A percentile compares a stretch with the other conserved stretches of the same genome.
Conservation (phyloP, 1,140 invertebrate genomes). For the Rhyacophila brunnea region DNA sequence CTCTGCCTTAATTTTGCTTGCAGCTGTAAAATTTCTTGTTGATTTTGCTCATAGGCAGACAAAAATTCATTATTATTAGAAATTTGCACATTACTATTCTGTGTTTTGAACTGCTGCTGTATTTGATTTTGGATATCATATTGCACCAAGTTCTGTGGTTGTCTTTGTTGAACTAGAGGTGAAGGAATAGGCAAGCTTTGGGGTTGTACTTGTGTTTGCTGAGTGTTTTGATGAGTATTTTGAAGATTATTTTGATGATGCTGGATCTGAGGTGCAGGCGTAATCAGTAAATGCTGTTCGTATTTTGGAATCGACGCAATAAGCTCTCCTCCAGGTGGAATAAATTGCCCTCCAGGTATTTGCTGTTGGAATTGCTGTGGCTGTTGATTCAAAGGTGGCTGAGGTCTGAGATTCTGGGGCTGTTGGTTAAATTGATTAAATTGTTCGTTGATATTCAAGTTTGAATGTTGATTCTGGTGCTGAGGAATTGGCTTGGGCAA, state of each 20-base stretch:
- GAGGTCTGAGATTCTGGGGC: constrained; percentile 37
- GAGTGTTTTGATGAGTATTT: constrained; percentile 37
- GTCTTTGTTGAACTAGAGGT: constrained; percentile 20
- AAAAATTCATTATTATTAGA: constrained; percentile 18
- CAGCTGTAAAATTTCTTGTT: constrained; percentile 30
- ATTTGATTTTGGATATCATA: constrained; percentile 25
- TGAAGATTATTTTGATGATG: no score
- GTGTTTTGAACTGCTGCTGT: constrained; percentile 37
- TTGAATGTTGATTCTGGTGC: constrained; percentile 12
- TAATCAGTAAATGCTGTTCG: constrained; percentile 69
- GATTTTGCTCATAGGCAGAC: constrained; percentile 32
- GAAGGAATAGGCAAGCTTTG: constrained; percentile 39
- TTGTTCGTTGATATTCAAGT: constrained; percentile 45
- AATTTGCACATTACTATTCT: constrained; percentile 2
- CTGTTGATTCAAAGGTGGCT: constrained; percentile 38
- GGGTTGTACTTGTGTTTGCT: constrained; percentile 42
- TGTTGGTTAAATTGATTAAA: constrained; percentile 40
- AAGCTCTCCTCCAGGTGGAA: constrained; percentile 63
- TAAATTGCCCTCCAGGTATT: constrained; percentile 44
- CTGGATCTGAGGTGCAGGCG: constrained; percentile 40
- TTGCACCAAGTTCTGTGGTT: constrained; percentile 23
- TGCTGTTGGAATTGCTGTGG: constrained; percentile 49
- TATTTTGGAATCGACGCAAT: constrained; percentile 72
- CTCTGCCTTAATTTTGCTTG: constrained; percentile 30
- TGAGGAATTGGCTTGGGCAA: constrained; percentile 23